phyloP scores from a whole-genome alignment of 2,113 vertebrate genomes.

The Gallinago paraguaiae region DNA sequence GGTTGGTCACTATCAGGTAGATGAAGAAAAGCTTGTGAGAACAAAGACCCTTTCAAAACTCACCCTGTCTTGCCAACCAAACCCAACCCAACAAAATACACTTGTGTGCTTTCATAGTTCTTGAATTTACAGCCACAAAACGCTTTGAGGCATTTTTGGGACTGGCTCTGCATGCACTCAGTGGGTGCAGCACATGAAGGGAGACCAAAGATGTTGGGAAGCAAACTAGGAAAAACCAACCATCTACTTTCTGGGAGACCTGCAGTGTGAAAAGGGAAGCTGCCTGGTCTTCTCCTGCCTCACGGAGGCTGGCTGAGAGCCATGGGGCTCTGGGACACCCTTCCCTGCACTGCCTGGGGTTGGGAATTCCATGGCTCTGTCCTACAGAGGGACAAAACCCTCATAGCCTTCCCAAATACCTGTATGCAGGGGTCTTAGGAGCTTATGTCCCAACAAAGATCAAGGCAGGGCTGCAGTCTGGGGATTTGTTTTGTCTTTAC shows the following conservation, averaged over 20 bases:
- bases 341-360: accelerated
- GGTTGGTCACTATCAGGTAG: neutral
- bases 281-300: neutral
- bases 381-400: neutral
- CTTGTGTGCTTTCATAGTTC: neutral
- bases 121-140: neutral
- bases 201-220: neutral
- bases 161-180: neutral
- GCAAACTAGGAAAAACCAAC: neutral
- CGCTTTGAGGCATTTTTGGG: neutral
- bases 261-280: neutral
- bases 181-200: neutral
- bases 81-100: accelerated
- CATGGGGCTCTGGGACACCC: neutral
- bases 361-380: neutral
- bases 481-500: neutral
- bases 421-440: neutral
- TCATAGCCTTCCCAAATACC: neutral
- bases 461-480: neutral
- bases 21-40: neutral
- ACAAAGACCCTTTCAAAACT: neutral
- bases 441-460: neutral
- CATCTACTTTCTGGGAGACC: neutral
- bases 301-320: neutral
- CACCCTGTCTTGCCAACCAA: neutral